Base-by-base conservation (phyloP, 2,113 vertebrate genomes). In the Meles meles region DNA sequence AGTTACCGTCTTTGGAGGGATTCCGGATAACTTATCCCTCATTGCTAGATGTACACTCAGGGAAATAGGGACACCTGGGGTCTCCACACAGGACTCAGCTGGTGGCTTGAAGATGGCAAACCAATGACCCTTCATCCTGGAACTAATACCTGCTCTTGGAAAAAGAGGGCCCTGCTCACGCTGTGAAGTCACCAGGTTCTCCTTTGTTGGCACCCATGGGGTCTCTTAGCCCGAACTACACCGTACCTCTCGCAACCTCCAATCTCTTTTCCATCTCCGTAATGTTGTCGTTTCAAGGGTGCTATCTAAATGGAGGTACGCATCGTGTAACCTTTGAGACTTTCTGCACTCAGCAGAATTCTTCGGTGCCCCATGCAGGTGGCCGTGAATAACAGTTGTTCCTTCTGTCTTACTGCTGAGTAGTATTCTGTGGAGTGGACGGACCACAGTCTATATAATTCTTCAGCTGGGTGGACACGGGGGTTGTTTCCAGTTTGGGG, bases 1-100 rank as follows among this genome's bases (percentile, higher is more conserved):
- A 76, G 79, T 97, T 80, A 99, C 96, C 99, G 12, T 27, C 23
- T 27, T 76, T 25, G 2, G 39, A 76, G 42, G 25, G 2, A 25
- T 27, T 44, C 27, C 25, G 13, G 15, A 17, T 29, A 29, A 29
- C 42, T 29, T 29, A 27, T 7, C 72, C 13, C 25, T 44, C 25
- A 7, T 15, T 7, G 72, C 72, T 44, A 29, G 27, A 44, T 44
- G 39, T 15, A 27, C 13, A 17, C 13, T 76, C 25, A 76, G 39
- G 72, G 42, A 44, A 44, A 15, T 3, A 29, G 25, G 27, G 25
- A 8, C 39, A 15, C 39, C 72, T 44, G 25, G 25, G 39, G 39
- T 44, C 72, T 76, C 72, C 23, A 5, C 23, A 76, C 25, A 17
- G 39, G 39, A 44, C 25, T 4, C 39, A 4, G 39, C 15, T 17